phyloP scores from a whole-genome alignment of 1,140 invertebrate genomes.

The Hyposmocoma kahamanoa region DNA sequence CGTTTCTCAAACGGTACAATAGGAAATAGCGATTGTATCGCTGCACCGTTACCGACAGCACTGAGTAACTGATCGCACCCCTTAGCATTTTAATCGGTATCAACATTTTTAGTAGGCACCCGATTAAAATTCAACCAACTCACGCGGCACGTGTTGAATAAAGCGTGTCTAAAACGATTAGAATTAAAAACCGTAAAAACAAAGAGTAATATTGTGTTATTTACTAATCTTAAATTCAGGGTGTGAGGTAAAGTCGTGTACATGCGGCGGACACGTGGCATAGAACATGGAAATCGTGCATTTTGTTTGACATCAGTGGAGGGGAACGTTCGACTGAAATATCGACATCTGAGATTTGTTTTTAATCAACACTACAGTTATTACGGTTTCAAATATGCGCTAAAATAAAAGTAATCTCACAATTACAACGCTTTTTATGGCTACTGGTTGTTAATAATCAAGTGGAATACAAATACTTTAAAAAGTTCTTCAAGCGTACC shows the following conservation, averaged over 20 bases:
- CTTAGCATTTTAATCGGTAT: conserved; percentile 43
- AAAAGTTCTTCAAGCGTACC: too few relatives aligned
- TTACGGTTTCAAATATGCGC: too few relatives aligned
- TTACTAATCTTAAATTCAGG: conserved; percentile 58
- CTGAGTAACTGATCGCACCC: conserved; percentile 28
- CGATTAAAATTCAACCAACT: conserved; percentile 35
- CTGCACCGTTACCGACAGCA: conserved; percentile 25
- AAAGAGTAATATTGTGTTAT: conserved; percentile 65
- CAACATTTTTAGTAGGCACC: conserved; percentile 46
- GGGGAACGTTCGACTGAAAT: conserved; percentile 16
- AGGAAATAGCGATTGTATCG: conserved; percentile 33
- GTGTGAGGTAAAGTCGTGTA: conserved; percentile 53
- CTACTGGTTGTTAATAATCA: too few relatives aligned
- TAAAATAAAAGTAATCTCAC: too few relatives aligned
- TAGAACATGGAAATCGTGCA: conserved; percentile 66
- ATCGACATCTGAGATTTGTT: conserved; percentile 8
- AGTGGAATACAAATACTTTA: too few relatives aligned
- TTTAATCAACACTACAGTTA: too few relatives aligned
- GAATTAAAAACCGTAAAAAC: conserved; percentile 59
- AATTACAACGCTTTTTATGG: too few relatives aligned
- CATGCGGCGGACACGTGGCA: conserved; percentile 56
- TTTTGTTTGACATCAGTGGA: conserved; percentile 38
- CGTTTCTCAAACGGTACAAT: conserved; percentile 28
- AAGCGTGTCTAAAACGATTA: conserved; percentile 55
- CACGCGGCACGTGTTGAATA: conserved; percentile 51